A percentile compares a stretch with the other conserved stretches of the same genome.
These are phyloP conservation scores for Mustela nigripes DNA, from an alignment of 2,113 vertebrate species.

Conservation along the genomic window DNA sequence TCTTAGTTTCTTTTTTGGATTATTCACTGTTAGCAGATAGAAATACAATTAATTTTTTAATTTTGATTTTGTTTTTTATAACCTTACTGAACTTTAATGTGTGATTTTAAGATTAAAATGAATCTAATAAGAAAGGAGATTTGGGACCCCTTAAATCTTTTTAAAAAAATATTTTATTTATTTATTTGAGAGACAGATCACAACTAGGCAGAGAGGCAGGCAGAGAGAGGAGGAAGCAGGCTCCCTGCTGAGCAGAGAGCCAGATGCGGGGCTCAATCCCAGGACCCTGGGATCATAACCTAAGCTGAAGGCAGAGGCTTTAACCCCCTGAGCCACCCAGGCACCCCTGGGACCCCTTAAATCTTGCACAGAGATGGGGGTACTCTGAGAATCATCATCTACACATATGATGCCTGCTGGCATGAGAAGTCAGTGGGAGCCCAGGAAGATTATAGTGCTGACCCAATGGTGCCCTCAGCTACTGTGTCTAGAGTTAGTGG, in stretches of 20 bases:
- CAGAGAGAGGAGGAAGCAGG: no score
- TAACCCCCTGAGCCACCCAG: no score
- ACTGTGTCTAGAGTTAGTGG: neutral
- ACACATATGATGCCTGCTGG: neutral
- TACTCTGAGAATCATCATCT: neutral
- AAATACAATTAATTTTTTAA: neutral
- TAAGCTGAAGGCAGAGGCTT: no score
- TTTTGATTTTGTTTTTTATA: neutral
- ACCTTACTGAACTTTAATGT: neutral
- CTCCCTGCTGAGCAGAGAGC: no score
- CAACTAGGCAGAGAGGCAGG: no score
- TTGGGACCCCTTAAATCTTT: neutral
- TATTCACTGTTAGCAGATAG: neutral
- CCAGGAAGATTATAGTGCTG: neutral
- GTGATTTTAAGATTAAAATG: slow-evolving; percentile 18
- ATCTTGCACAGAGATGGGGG: neutral
- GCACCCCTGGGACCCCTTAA: neutral
- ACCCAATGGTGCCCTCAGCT: neutral
- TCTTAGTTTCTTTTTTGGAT: slow-evolving; percentile 10
- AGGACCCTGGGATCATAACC: no score
- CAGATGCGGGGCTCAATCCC: no score
- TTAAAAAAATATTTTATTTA: no score
- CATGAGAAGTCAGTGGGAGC: neutral
- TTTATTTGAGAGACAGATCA: no score
- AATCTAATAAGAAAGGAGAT: neutral